A percentile compares a stretch with the other conserved stretches of the same genome.
These are phyloP conservation scores for Loriculus beryllinus DNA, from an alignment of 2,797 vertebrate species.

Conservation along the genomic window DNA sequence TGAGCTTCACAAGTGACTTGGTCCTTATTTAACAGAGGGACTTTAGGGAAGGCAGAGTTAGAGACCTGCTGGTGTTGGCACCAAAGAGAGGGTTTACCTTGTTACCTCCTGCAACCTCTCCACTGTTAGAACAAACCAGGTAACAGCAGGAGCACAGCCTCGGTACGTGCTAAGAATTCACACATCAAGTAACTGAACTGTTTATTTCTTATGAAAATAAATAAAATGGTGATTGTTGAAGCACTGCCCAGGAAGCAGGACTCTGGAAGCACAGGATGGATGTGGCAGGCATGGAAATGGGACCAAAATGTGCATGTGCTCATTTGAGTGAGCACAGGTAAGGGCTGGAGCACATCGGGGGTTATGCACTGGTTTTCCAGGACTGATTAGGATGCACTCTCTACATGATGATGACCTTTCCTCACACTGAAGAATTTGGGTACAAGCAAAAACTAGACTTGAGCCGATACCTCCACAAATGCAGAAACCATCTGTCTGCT, in stretches of 20 bases:
- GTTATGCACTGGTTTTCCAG: not conserved
- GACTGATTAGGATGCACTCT: not conserved
- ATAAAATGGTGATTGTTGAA: not conserved
- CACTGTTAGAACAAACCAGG: not conserved
- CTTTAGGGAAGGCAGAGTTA: slow-evolving; percentile 9
- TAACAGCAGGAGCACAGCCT: not conserved
- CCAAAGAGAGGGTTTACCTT: not conserved
- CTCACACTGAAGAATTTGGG: not conserved
- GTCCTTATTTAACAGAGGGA: slow-evolving; percentile 14
- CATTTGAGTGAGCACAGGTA: not conserved
- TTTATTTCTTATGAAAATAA: not conserved
- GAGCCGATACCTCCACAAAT: not conserved
- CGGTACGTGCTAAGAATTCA: accelerated
- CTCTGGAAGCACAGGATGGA: not conserved
- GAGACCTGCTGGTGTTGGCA: slow-evolving; percentile 38
- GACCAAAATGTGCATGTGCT: accelerated
- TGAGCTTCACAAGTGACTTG: not conserved
- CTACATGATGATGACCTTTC: not conserved
- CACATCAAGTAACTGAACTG: not conserved
- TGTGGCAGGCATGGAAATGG: accelerated
- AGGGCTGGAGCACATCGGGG: accelerated
- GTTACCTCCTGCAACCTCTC: not conserved
- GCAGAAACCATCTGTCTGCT: slow-evolving; percentile 32
- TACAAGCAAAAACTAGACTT: not conserved
- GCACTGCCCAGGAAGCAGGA: not conserved